Base-by-base conservation (phyloP, 2,888 invertebrate genomes). In the Alloplasta piceator region DNA sequence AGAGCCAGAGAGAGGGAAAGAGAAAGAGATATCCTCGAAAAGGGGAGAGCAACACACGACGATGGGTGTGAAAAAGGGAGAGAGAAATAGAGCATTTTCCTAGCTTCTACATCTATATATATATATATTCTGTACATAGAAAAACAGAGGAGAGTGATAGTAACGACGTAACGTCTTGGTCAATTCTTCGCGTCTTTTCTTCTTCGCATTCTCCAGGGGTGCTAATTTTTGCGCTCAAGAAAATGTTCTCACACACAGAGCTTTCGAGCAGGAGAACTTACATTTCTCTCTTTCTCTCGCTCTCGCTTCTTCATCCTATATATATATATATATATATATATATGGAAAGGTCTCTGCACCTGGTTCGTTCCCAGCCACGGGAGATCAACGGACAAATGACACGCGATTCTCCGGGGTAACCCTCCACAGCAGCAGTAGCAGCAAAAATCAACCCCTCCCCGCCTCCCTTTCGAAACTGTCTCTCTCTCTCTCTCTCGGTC, bases 321-420 rank as follows among this genome's bases (percentile, higher is more conserved):
- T 63, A 6, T 52, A 52, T 52, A 5, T n/a, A 52, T 56, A 26
- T 56, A 52, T 56, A 46, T 56, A 7, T 46, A 38, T 48, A 39
- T 39, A 52, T 36, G 0, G 83, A 84, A 82, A 78, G 80, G 63
- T 80, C 78, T 83, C 74, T 38, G 83, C 90, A 90, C 89, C 90
- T 90, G 90, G 87, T 78, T 78, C 61, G 83, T 89, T 90, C 89
- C 86, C 90, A 89, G 87, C 89, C 85, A 79, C 88, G 80, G 88
- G 89, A 89, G 90, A 91, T 91, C 91, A 91, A 92, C 91, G 89
- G 89, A 91, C 91, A 90, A 91, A 92, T 91, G 92, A 91, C 92
- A 92, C 91, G 92, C 91, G 91, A 92, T 92, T 91, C 60, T 67
- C 88, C 77, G 85, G 61, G 74, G 78, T 82, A 84, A 85, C 67